Conservation (phyloP, 2,797 vertebrate species). For the Eurystomus glaucurus region DNA sequence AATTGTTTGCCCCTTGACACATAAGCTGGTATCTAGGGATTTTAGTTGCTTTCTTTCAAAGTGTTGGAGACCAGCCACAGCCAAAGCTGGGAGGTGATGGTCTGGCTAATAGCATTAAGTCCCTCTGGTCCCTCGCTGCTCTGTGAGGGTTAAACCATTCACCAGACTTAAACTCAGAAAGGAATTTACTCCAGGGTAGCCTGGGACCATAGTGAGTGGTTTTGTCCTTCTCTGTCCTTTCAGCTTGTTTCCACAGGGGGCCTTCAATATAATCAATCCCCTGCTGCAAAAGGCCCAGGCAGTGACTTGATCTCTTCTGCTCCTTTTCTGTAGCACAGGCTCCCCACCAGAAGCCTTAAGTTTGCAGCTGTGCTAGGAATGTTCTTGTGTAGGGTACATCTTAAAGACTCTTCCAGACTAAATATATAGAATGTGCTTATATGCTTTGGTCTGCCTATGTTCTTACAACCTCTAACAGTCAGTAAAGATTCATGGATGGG, state of each 20-base stretch:
- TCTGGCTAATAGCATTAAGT: slow-evolving; percentile 33
- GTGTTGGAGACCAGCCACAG: background rate
- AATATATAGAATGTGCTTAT: background rate
- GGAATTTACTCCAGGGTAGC: background rate
- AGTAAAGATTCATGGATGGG: background rate
- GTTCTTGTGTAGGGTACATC: background rate
- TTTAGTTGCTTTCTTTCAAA: background rate
- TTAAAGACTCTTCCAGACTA: background rate
- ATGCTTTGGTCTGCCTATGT: background rate
- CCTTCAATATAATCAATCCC: background rate
- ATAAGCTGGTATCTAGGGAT: background rate
- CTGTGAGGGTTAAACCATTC: background rate
- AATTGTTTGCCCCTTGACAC: background rate
- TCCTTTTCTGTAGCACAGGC: background rate
- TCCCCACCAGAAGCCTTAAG: background rate
- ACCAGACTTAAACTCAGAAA: background rate
- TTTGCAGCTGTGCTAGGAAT: background rate
- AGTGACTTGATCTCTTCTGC: background rate
- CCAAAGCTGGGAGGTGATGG: background rate
- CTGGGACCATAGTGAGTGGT: background rate
- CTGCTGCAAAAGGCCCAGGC: background rate
- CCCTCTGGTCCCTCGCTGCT: background rate
- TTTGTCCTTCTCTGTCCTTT: slow-evolving; percentile 19
- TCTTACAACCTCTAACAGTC: background rate
- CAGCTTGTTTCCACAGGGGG: background rate